phyloP scores from a whole-genome alignment of 2,888 invertebrate species.

The Andrena flavipes region DNA sequence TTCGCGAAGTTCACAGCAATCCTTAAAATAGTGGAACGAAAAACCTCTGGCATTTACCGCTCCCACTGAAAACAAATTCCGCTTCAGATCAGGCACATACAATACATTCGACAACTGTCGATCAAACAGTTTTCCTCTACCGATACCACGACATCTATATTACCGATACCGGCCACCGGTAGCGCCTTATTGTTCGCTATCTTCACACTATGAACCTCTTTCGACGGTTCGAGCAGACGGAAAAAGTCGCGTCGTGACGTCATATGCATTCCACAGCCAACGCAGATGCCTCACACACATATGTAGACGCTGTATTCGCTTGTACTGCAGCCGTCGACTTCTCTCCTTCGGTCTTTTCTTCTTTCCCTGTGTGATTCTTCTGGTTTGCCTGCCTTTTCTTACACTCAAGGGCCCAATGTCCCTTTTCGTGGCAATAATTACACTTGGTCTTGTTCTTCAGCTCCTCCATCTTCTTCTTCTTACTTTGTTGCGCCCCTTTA shows the following conservation, averaged over 20 bases:
- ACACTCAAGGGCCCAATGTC: background rate
- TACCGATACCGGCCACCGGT: background rate
- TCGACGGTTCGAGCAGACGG: background rate
- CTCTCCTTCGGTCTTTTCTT: background rate
- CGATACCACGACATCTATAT: background rate
- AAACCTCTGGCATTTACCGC: background rate
- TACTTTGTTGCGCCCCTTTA: background rate
- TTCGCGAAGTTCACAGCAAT: background rate
- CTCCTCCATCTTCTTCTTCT: background rate
- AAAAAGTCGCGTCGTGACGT: background rate
- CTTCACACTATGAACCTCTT: background rate
- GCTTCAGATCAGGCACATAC: background rate
- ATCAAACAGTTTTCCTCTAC: background rate
- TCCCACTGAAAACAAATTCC: background rate
- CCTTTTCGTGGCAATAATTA: background rate
- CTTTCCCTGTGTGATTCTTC: background rate
- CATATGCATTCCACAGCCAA: conserved; percentile 4
- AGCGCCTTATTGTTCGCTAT: background rate
- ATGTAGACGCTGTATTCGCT: background rate
- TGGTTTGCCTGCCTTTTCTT: background rate
- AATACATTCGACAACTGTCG: background rate
- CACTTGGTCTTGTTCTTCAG: background rate
- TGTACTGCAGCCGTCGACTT: background rate
- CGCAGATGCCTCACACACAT: conserved; percentile 4
- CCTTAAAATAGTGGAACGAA: background rate